These are phyloP conservation scores for Eilema sororculum DNA, from an alignment of 2,888 invertebrate species.

Conservation along the genomic window DNA sequence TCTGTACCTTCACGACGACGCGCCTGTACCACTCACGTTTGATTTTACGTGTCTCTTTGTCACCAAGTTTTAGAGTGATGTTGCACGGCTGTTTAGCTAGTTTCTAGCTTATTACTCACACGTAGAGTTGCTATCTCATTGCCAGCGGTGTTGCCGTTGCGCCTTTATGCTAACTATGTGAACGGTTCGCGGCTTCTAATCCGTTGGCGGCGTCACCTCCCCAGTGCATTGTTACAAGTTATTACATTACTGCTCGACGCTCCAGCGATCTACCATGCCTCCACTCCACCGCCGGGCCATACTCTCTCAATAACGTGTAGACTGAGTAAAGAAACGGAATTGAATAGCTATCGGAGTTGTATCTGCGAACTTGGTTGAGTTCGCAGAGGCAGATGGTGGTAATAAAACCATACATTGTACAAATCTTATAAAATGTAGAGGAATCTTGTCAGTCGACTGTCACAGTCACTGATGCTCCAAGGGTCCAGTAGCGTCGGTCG, in stretches of 20 bases:
- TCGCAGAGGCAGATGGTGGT: background rate
- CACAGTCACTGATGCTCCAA: no score
- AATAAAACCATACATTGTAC: background rate
- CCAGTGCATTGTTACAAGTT: constrained; percentile 44
- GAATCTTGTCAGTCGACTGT: no score
- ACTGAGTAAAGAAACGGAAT: background rate
- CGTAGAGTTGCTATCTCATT: constrained; percentile 3
- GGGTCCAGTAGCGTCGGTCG: no score
- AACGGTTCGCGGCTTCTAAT: constrained; percentile 17
- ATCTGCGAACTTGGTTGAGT: background rate
- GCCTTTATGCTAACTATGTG: background rate
- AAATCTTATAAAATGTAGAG: no score
- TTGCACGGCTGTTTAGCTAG: background rate
- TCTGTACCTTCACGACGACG: background rate
- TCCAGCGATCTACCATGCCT: background rate
- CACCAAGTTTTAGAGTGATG: background rate
- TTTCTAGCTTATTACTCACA: background rate
- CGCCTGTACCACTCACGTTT: constrained; percentile 5
- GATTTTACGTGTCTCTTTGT: constrained; percentile 20
- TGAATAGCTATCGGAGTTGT: background rate
- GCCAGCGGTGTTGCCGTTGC: background rate
- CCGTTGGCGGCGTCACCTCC: constrained; percentile 15
- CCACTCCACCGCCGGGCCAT: background rate
- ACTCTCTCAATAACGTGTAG: background rate
- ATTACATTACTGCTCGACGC: constrained; percentile 27